A percentile compares a stretch with the other conserved stretches of the same genome.
phyloP scores from a whole-genome alignment of 2,888 invertebrate genomes.

The Acrocyrtus sp. region DNA sequence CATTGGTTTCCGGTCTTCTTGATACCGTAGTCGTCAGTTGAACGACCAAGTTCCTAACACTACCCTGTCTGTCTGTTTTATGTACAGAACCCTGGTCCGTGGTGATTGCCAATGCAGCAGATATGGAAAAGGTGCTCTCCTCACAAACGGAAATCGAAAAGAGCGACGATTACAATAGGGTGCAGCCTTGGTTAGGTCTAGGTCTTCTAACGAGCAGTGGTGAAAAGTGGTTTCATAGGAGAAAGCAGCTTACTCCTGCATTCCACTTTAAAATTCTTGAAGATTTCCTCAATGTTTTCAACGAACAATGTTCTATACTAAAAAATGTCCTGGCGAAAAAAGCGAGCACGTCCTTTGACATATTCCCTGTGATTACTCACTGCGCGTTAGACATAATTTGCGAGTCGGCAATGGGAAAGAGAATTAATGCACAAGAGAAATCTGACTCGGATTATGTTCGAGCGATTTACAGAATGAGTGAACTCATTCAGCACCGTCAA shows the following conservation, averaged over 20 bases:
- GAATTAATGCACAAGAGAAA: slow-evolving; percentile 75
- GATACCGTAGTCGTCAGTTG: too few species aligned
- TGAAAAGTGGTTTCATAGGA: slow-evolving; percentile 74
- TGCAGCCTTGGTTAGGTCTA: slow-evolving; percentile 20
- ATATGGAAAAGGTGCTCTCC: slow-evolving; percentile 7
- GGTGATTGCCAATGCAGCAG: slow-evolving; percentile 12
- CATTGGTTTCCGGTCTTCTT: slow-evolving; percentile 2
- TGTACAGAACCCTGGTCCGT: slow-evolving; percentile 5
- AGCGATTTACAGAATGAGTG: slow-evolving; percentile 64
- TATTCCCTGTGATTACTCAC: slow-evolving; percentile 73
- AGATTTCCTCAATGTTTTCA: slow-evolving; percentile 77
- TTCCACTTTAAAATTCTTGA: slow-evolving; percentile 83
- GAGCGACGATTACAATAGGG: slow-evolving; percentile 12
- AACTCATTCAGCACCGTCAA: slow-evolving; percentile 11
- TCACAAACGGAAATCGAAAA: slow-evolving; percentile 25
- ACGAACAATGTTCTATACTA: slow-evolving; percentile 71
- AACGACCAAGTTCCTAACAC: too few species aligned
- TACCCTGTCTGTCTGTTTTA: too few species aligned
- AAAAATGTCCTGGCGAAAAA: slow-evolving; percentile 70
- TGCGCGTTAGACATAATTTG: slow-evolving; percentile 75
- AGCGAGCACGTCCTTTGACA: slow-evolving; percentile 67
- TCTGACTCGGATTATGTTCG: slow-evolving; percentile 66
- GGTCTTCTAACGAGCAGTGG: slow-evolving; percentile 14
- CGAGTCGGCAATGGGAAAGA: slow-evolving; percentile 86
- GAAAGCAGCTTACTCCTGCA: slow-evolving; percentile 80